A percentile compares a stretch with the other conserved stretches of the same genome.
These are phyloP conservation scores for Gulo gulo DNA, from an alignment of 2,113 vertebrate species.

Conservation along the genomic window DNA sequence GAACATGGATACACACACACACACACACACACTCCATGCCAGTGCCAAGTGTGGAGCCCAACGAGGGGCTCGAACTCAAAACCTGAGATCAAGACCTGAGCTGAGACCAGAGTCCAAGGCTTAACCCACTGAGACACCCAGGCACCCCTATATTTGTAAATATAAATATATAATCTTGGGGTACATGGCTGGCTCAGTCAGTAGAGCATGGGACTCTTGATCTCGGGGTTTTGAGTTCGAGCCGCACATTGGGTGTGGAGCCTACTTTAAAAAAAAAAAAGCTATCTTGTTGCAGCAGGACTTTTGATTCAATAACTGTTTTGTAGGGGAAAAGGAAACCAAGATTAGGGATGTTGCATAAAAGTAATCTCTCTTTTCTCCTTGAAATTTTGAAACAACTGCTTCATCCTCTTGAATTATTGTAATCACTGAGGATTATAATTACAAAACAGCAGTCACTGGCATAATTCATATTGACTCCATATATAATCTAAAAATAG, in stretches of 20 bases:
- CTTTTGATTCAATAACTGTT: not conserved
- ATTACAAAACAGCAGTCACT: not conserved
- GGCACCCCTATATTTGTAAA: not conserved
- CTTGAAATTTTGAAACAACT: not conserved
- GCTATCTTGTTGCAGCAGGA: not conserved
- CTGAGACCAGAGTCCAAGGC: not conserved
- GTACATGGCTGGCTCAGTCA: not conserved
- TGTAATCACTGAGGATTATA: not conserved
- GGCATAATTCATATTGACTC: not conserved
- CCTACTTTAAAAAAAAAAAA: not conserved
- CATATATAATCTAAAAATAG: not conserved
- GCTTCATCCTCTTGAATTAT: not conserved
- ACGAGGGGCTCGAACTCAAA: not conserved
- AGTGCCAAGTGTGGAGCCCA: not conserved
- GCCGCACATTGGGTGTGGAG: not conserved
- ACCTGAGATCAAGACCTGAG: not conserved
- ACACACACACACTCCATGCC: not conserved
- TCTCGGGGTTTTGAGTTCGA: not conserved
- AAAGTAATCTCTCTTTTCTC: not conserved
- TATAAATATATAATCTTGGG: not conserved
- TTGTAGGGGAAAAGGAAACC: not conserved
- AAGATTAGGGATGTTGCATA: not conserved
- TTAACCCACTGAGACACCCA: not conserved
- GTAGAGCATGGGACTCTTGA: not conserved
- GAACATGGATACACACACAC: not conserved